A percentile compares a stretch with the other conserved stretches of the same genome.
Evolutionary conservation across 2,113 vertebrate genomes (phyloP).

Genomic region (Ochotona curzoniae): DNA sequence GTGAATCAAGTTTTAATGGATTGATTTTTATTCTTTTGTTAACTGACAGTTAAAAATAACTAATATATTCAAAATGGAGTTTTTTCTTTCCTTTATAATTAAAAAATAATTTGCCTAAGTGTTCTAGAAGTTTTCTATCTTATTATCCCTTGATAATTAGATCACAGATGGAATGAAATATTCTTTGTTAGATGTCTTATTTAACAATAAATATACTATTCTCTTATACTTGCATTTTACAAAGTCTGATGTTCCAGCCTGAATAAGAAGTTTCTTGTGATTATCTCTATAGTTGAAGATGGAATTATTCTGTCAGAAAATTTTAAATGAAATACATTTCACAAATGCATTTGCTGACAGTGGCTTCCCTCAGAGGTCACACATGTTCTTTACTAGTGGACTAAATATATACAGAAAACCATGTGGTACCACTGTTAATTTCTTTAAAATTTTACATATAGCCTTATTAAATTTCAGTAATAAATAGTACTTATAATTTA

Average conservation of each 20-base stretch:
- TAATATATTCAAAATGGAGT: neutral
- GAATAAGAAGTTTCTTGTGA: neutral
- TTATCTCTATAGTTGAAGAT: neutral
- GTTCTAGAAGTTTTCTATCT: neutral
- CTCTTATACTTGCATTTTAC: neutral
- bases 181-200: constrained; percentile 38
- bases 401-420: neutral
- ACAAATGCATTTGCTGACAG: neutral
- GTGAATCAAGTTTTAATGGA: neutral
- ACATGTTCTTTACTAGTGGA: neutral
- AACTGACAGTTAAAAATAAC: constrained; percentile 22
- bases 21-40: constrained; percentile 26
- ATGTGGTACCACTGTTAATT: neutral
- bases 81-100: constrained; percentile 36
- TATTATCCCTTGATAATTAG: neutral
- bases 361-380: neutral
- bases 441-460: neutral
- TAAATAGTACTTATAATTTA: neutral
- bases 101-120: constrained; percentile 41
- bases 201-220: constrained; percentile 15
- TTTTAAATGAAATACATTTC: constrained; percentile 13
- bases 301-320: neutral
- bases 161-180: neutral
- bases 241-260: neutral
- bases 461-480: neutral